Evolutionary conservation across 2,113 vertebrate genomes (phyloP).

Genomic region (Siniperca chuatsi): DNA sequence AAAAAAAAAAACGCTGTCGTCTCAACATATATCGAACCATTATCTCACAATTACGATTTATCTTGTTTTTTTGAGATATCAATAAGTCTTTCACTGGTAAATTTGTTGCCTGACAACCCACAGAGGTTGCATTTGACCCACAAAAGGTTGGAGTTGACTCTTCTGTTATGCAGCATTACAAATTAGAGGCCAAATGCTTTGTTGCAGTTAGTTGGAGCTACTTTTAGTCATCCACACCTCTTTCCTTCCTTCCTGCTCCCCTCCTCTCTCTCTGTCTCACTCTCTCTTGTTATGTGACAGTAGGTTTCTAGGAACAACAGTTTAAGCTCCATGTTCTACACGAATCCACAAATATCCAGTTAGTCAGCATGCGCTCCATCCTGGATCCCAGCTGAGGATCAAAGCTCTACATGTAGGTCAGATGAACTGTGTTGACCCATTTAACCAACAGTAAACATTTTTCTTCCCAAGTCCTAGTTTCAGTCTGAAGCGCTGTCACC

Average conservation of each 20-base stretch:
- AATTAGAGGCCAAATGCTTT: constrained; percentile 61
- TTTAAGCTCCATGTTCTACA: neutral
- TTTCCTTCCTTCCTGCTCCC: constrained; percentile 81
- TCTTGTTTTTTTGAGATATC: too few relatives aligned
- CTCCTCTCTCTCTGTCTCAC: constrained; percentile 4
- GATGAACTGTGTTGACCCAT: neutral
- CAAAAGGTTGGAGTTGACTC: neutral
- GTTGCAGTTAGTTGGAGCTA: constrained; percentile 60
- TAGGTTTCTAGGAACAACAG: constrained; percentile 52
- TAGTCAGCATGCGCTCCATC: neutral
- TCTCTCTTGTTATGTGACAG: neutral
- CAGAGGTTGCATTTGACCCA: neutral
- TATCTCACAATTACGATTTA: too few relatives aligned
- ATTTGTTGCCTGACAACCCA: too few relatives aligned
- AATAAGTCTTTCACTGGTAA: too few relatives aligned
- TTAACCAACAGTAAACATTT: neutral
- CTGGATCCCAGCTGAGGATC: too few relatives aligned
- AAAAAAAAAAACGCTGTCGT: too few relatives aligned
- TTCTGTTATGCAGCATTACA: neutral
- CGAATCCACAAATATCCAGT: neutral
- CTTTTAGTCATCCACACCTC: constrained; percentile 74
- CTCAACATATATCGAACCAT: too few relatives aligned
- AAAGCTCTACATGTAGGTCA: neutral
- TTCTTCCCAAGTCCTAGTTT: too few relatives aligned
- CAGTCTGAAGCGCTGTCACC: too few relatives aligned